A percentile compares a stretch with the other conserved stretches of the same genome.
phyloP scores from a whole-genome alignment of 37 sponge, comb jelly and placozoan species.

The Chondrosia reniformis region DNA sequence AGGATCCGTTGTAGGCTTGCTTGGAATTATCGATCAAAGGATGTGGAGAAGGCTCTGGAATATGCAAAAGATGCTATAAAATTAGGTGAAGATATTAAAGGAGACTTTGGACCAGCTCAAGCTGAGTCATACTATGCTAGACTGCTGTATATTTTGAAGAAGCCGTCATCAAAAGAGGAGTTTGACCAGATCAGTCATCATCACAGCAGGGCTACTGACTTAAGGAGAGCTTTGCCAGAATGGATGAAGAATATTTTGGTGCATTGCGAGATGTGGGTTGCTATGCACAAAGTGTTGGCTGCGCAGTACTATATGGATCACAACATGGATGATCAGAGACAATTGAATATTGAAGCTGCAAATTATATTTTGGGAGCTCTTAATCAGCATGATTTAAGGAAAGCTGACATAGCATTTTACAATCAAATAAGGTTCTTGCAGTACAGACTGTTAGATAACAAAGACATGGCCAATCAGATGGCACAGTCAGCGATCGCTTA shows the following conservation, averaged over 20 bases:
- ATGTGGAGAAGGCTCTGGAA: not conserved
- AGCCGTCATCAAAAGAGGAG: not conserved
- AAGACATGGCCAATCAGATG: not conserved
- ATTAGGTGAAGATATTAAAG: not conserved
- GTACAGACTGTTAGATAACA: not conserved
- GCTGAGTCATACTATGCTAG: conserved; percentile 16
- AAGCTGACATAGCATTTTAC: conserved; percentile 16
- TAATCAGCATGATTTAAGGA: not conserved
- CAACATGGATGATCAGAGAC: no score
- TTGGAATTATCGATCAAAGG: not conserved
- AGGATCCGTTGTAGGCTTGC: not conserved
- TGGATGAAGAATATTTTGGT: not conserved
- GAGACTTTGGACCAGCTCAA: not conserved
- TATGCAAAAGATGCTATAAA: not conserved
- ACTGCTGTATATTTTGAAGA: not conserved
- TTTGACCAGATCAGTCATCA: not conserved
- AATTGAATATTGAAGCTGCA: not conserved
- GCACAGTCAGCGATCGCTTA: not conserved
- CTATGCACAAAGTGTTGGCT: not conserved
- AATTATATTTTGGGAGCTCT: not conserved
- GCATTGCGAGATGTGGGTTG: not conserved
- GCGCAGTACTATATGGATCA: not conserved
- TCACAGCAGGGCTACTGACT: conserved; percentile 1
- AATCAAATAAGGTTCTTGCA: not conserved
- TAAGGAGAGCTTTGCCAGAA: not conserved